Evolutionary conservation across 2,113 vertebrate species (phyloP).

Genomic region (Riparia riparia): DNA sequence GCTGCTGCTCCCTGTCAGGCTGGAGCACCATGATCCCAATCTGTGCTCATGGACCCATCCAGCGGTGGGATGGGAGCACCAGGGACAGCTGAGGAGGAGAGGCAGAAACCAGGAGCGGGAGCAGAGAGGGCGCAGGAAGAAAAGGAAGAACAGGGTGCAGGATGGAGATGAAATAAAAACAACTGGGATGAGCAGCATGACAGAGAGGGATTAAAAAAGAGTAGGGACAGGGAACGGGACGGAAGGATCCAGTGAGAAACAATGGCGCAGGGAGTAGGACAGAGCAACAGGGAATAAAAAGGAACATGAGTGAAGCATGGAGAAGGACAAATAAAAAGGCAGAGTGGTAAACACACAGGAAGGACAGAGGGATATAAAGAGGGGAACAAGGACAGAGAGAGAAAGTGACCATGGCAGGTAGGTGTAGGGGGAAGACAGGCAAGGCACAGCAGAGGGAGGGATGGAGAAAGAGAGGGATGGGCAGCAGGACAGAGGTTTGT

Average conservation of each 20-base stretch:
- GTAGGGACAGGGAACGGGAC: background rate
- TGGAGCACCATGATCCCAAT: background rate
- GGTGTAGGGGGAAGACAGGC: background rate
- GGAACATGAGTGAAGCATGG: background rate
- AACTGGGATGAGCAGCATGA: rapidly evolving
- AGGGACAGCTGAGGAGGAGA: background rate
- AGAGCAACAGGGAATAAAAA: background rate
- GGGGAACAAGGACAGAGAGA: background rate
- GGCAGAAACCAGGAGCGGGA: background rate
- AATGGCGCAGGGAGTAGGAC: background rate
- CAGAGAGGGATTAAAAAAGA: background rate
- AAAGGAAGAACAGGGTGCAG: background rate
- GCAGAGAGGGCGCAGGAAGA: background rate
- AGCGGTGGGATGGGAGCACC: background rate
- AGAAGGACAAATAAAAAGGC: background rate
- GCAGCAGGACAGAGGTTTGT: background rate
- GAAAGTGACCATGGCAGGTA: background rate
- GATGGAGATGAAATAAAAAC: background rate
- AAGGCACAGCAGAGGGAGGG: background rate
- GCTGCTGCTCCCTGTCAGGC: no score
- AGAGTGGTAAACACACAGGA: background rate
- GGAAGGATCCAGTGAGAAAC: background rate
- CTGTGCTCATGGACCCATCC: rapidly evolving
- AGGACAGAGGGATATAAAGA: background rate
- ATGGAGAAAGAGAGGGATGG: background rate